Conservation (phyloP, 2,797 vertebrate genomes). For the Hoplostethus atlanticus region DNA sequence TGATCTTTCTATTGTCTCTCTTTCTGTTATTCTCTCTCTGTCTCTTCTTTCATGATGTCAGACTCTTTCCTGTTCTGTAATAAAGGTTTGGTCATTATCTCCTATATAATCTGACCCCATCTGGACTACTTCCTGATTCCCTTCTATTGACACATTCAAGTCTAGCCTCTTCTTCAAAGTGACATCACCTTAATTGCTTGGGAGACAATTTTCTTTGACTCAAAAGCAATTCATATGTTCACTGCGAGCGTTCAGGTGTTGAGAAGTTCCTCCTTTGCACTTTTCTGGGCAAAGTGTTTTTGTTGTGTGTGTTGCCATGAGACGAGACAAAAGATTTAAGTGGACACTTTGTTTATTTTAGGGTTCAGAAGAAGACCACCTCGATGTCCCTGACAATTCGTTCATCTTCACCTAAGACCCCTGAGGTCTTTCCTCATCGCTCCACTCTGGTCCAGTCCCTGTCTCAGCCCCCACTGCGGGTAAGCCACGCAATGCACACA, state of each 20-base stretch:
- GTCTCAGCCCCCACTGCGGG: conserved; percentile 90
- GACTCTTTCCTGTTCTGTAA: conserved; percentile 14
- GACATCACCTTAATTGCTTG: conserved; percentile 66
- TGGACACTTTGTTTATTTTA: conserved; percentile 64
- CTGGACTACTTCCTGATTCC: conserved; percentile 51
- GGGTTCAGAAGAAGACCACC: conserved; percentile 94
- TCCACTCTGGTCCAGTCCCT: conserved; percentile 93
- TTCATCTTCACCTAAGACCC: conserved; percentile 90
- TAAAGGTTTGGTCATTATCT: conserved; percentile 53
- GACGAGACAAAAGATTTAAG: conserved; percentile 1
- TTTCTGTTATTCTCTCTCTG: neutral
- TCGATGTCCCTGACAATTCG: conserved; percentile 97
- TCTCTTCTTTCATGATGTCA: neutral
- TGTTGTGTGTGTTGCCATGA: neutral
- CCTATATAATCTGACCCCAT: conserved; percentile 51
- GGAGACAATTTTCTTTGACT: conserved; percentile 53
- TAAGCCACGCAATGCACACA: conserved; percentile 66
- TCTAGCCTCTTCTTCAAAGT: conserved; percentile 44
- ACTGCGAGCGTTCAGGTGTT: conserved; percentile 14
- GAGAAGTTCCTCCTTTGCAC: neutral
- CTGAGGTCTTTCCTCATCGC: conserved; percentile 83
- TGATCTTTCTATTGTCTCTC: neutral
- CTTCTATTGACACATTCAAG: conserved; percentile 64
- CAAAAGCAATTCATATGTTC: conserved; percentile 51
- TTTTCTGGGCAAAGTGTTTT: neutral